A percentile compares a stretch with the other conserved stretches of the same genome.
These are phyloP conservation scores for Leptopilina boulardi DNA, from an alignment of 1,140 invertebrate species.

Conservation along the genomic window DNA sequence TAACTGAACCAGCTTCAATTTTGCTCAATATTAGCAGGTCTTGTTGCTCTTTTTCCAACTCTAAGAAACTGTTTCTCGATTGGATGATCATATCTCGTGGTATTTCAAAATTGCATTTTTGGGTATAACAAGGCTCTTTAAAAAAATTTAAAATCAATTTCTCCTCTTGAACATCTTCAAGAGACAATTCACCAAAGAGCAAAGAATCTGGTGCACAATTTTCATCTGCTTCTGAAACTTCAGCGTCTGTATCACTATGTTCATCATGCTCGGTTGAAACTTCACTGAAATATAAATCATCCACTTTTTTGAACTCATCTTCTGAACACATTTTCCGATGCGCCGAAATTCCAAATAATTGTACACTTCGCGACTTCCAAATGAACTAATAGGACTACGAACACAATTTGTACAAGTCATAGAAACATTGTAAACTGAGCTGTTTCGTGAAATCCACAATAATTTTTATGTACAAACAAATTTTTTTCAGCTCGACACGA, in stretches of 20 bases:
- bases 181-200: background rate
- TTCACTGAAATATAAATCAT: background rate
- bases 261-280: background rate
- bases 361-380: too few species aligned
- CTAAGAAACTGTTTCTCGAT: background rate
- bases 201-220: background rate
- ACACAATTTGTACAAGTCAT: too few species aligned
- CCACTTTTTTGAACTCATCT: background rate
- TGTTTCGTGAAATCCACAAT: too few species aligned
- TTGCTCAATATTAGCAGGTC: background rate
- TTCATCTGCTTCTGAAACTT: background rate
- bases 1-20: background rate
- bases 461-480: too few species aligned
- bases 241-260: conserved; percentile 16
- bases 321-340: background rate
- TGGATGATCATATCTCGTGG: background rate
- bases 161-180: background rate
- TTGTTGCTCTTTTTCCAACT: background rate
- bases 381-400: too few species aligned
- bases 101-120: conserved; percentile 7
- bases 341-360: background rate
- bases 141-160: background rate
- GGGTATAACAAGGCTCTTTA: background rate
- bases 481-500: background rate
- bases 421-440: too few species aligned